Base-by-base conservation (phyloP, 2,888 invertebrate species). In the Acleris sparsana region DNA sequence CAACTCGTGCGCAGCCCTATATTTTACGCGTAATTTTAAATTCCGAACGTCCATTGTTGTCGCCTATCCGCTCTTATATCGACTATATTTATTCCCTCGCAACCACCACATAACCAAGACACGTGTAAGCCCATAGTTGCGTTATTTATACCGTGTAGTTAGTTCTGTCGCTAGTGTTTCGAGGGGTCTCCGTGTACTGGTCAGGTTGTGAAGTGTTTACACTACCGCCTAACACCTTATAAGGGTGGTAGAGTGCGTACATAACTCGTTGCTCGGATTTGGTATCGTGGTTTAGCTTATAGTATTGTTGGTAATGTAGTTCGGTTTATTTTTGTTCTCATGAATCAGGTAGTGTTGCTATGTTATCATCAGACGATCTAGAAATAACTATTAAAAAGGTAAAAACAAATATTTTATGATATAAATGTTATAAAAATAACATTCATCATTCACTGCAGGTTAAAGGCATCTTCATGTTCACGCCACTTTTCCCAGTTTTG, bases 1-100 rank as follows among this genome's bases (percentile, higher is more conserved):
- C 58, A 59, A 46, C 44, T 66, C 72, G 64, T 62, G 67, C 76
- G 71, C 85, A 83, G 67, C 85, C 84, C 85, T 87, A 79, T 78
- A 84, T 80, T 83, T 84, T 78, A 80, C 83, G 79, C 84, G 82
- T 82, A 86, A 88, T 88, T 89, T 89, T 81, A 87, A 88, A 89
- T 88, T 89, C 88, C 82, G 74, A 85, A 79, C 80, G 76, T 76
- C 87, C 84, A 87, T 88, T 88, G 87, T 88, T 82, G 86, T 83
- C 83, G 83, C 86, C 85, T 86, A 86, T 87, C 83, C 81, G 74
- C 73, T 80, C 73, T 82, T 82, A 83, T 80, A 87, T 87, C 85
- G 83, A 78, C 77, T 79, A 77, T 85, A 87, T 84, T 85, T 86
- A 87, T 86, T 80, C 81, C 76, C 73, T 69, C 74, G 73, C 74